phyloP scores from a whole-genome alignment of 1,140 invertebrate species.

The Cyclina sinensis region DNA sequence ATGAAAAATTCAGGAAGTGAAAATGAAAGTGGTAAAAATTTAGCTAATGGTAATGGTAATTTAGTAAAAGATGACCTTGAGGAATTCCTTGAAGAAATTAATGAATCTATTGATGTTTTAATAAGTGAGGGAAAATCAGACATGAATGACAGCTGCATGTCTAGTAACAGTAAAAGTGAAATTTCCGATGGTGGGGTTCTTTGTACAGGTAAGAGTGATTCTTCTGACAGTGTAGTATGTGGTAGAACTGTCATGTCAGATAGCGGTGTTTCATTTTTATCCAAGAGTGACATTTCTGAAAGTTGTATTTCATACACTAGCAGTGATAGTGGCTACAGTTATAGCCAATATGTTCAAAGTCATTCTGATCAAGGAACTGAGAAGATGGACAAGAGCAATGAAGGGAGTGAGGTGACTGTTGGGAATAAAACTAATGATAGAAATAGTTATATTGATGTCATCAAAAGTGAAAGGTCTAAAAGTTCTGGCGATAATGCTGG shows the following conservation, averaged over 20 bases:
- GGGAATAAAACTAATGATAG: background rate
- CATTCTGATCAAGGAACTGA: slow-evolving; percentile 8
- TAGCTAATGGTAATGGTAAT: background rate
- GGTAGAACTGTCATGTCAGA: background rate
- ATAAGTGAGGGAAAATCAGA: slow-evolving; percentile 41
- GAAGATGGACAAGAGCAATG: background rate
- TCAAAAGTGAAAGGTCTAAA: background rate
- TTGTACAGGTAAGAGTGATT: background rate
- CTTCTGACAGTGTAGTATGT: slow-evolving; percentile 3
- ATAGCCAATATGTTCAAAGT: background rate
- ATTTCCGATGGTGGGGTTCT: background rate
- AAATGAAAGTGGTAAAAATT: background rate
- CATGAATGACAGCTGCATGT: background rate
- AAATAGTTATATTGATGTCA: background rate
- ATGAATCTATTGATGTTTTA: slow-evolving; percentile 61
- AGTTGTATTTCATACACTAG: slow-evolving; percentile 26
- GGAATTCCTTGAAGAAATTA: slow-evolving; percentile 54
- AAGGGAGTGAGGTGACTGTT: background rate
- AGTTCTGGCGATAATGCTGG: background rate
- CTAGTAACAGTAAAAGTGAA: slow-evolving; percentile 20
- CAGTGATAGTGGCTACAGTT: slow-evolving; percentile 10
- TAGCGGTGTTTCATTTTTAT: slow-evolving; percentile 38
- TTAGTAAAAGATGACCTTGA: slow-evolving; percentile 28
- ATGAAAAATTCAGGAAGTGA: background rate
- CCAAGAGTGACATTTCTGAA: slow-evolving; percentile 40